phyloP scores from a whole-genome alignment of 2,888 invertebrate species.

The Camponotus fellah region DNA sequence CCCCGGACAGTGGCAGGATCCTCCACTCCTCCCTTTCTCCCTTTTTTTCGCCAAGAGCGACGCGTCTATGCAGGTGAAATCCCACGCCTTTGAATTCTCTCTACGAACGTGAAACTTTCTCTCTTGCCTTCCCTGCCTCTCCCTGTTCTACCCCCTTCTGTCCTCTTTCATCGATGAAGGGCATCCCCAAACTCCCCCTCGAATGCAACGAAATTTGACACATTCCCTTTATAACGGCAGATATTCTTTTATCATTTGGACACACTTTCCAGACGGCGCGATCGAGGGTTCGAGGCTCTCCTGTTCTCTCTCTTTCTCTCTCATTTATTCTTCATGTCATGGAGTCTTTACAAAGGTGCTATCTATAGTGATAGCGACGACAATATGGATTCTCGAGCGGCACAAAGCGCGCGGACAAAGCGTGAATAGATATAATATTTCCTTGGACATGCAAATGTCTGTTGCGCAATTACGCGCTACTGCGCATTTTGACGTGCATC shows the following conservation, averaged over 20 bases:
- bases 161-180: constrained; percentile 10
- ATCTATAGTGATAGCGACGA: constrained; percentile 47
- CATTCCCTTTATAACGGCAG: constrained; percentile 69
- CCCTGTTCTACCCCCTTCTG: constrained; percentile 31
- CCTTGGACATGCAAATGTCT: constrained; percentile 40
- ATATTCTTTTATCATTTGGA: constrained; percentile 81
- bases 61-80: constrained; percentile 66
- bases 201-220: constrained; percentile 75
- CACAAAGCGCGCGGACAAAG: constrained; percentile 37
- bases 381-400: constrained; percentile 39
- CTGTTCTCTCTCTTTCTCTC: neutral
- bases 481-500: neutral
- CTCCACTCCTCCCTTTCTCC: constrained; percentile 37
- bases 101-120: constrained; percentile 41
- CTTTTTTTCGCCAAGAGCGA: constrained; percentile 55
- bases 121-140: constrained; percentile 52
- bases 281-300: constrained; percentile 29
- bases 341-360: constrained; percentile 30
- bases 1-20: constrained; percentile 51
- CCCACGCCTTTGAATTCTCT: constrained; percentile 75
- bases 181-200: constrained; percentile 29
- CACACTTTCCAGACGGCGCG: constrained; percentile 71
- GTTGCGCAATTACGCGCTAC: constrained; percentile 39
- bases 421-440: constrained; percentile 40
- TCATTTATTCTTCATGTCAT: constrained; percentile 52